Base-by-base conservation (phyloP, 1,140 invertebrate genomes). In the Drosophila punjabiensis region DNA sequence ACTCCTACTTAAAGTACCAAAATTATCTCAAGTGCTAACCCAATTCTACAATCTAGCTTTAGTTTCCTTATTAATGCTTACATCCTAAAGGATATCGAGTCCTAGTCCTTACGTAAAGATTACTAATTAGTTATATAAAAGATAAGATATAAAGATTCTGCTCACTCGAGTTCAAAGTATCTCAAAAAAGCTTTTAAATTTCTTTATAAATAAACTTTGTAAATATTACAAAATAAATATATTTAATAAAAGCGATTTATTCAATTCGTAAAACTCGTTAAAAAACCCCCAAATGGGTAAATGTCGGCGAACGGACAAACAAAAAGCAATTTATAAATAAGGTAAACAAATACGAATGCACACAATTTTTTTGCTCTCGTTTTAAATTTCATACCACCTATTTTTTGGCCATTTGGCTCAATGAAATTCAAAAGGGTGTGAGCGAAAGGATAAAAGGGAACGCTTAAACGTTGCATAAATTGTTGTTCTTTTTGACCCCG, bases 401-500 rank as follows among this genome's bases (percentile, higher is more conserved):
- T 68, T 70, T 79, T 88, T 83, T 55, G n/a, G 35, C 30, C 32
- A 48, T 59, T 76, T 59, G 39, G 39, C 39, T 52, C 24, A 35
- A 39, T 55, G 37, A 32, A 68, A 41, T 55, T 20, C 35, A 45
- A n/a, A 20, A 43, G 66, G 35, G 63, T 52, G 47, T 69, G 32
- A 20, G 24, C 8, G 35, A 45, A 32, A 48, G 69, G 52, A 71
- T 48, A 50, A 35, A 55, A 20, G 55, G 65, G 30, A 53, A 45
- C 37, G 35, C 73, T 88, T 73, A 71, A 88, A 81, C 71, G 67
- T 78, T 70, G 53, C 65, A 58, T 76, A 71, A 76, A 79, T 71
- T 65, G 76, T 75, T 76, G 83, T 76, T 82, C 56, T 78, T 77
- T 56, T 52, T 55, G 62, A 28, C 24, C 60, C 33, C 9, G 45